Conservation (phyloP, 2,113 vertebrate genomes). For the Panthera uncia region DNA sequence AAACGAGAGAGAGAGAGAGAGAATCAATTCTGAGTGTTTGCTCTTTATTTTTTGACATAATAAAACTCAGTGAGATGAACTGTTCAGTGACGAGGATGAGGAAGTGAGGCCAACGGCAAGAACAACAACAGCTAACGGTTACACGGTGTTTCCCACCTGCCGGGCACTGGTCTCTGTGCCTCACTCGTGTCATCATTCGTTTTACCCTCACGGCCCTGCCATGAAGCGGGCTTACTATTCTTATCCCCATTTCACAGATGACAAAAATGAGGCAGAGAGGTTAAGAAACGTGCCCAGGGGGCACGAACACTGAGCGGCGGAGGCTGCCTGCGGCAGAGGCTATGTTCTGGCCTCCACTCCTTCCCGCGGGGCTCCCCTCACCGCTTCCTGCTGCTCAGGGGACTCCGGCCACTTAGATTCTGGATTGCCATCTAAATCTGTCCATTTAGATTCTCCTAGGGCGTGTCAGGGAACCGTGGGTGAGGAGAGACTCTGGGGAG, state of each 20-base stretch:
- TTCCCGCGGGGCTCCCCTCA: too few species aligned
- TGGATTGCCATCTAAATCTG: background rate
- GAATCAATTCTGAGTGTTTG: background rate
- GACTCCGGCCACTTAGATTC: too few species aligned
- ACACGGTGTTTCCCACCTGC: rapidly evolving
- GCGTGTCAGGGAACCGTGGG: background rate
- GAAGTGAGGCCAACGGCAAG: rapidly evolving
- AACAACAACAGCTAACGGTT: background rate
- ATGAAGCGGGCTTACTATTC: background rate
- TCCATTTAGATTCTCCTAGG: background rate
- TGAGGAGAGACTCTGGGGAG: background rate
- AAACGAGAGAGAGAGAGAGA: background rate
- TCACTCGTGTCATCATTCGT: rapidly evolving
- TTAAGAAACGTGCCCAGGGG: background rate
- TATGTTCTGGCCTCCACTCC: background rate
- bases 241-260: background rate
- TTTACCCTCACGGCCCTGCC: background rate
- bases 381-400: background rate
- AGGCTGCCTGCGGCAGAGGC: too few species aligned
- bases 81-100: background rate
- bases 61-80: background rate
- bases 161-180: too few species aligned
- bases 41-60: background rate
- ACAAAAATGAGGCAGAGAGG: background rate
- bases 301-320: too few species aligned